These are phyloP conservation scores for Salarias fasciatus DNA, from an alignment of 2,797 vertebrate genomes.

Conservation along the genomic window DNA sequence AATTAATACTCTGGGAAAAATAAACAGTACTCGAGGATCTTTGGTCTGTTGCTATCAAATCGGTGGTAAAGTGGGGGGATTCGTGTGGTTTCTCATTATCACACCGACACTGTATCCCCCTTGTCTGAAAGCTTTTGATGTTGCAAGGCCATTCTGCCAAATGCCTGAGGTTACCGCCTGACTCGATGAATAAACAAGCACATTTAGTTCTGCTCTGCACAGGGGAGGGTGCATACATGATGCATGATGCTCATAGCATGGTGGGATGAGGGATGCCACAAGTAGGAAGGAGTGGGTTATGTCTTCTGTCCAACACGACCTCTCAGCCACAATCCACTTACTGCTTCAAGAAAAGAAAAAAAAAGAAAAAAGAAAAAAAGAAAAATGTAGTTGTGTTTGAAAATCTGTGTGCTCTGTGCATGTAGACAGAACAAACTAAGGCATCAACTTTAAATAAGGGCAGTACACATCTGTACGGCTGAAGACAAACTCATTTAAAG, in stretches of 20 bases:
- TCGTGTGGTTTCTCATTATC: constrained; percentile 16
- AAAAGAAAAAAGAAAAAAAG: not conserved
- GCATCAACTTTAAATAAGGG: too few species aligned
- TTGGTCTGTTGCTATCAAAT: constrained; percentile 13
- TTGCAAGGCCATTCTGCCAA: constrained; percentile 38
- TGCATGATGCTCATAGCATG: constrained; percentile 62
- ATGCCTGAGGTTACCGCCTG: constrained; percentile 51
- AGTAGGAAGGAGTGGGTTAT: constrained; percentile 48
- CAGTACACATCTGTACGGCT: not conserved
- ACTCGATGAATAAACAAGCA: constrained; percentile 72
- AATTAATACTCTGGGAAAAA: constrained; percentile 11
- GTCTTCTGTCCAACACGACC: constrained; percentile 44
- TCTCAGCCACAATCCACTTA: constrained; percentile 51
- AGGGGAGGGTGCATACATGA: constrained; percentile 65
- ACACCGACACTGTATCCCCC: constrained; percentile 14
- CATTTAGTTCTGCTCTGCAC: constrained; percentile 39
- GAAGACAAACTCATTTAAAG: not conserved
- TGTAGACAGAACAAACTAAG: too few species aligned
- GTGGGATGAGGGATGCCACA: constrained; percentile 46
- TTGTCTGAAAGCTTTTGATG: constrained; percentile 39
- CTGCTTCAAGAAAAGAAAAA: constrained; percentile 20
- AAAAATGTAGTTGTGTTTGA: constrained; percentile 2
- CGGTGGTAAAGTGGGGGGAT: not conserved
- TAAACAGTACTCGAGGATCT: constrained; percentile 6
- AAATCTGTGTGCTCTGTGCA: not conserved